Evolutionary conservation across 2,888 invertebrate species (phyloP), one percentile per base, ranked within the genome.

Genomic region (Amphipyra berbera): DNA sequence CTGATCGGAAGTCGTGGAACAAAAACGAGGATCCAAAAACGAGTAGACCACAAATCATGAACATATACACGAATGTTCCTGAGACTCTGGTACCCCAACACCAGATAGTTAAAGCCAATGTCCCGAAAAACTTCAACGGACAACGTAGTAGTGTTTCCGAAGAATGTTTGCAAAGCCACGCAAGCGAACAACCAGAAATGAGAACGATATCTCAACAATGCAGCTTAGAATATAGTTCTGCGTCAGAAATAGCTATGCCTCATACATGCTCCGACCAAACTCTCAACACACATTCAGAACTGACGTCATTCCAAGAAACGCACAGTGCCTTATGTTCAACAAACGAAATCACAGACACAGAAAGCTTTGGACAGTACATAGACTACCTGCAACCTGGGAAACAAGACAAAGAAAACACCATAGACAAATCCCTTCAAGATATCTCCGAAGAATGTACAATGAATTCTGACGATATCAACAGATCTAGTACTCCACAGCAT

Each of bases 131-230:
- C 10, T 88, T 90, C 10, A 88, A 90, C 44, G 90, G 84, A 0
- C 94, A 92, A 59, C 82, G 94, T 5, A 89, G 89, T 47, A 95
- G 94, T 42, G 92, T 92, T 1, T 95, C 95, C 0, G 95, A 94
- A 40, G 95, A 95, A 67, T 94, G 94, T 37, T 77, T 95, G 41
- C 92, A 93, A 59, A 93, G 92, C 55, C 91, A 92, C 15, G 92
- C 92, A 0, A 75, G 75, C 27, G 93, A 93, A 30, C 91, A 87
- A 46, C 95, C 95, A 4, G 94, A 94, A 69, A 95, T 96, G 95
- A 91, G 96, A 27, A 96, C 96, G 0, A 96, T 97, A 33, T 97
- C 97, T 0, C 97, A 97, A 76, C 97, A 97, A 73, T 97, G 97
- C 77, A 97, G 96, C 62, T 88, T 97, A 48, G 97, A 97, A 80